Base-by-base conservation (phyloP, 2,888 invertebrate species). In the Zelleria hepariella region DNA sequence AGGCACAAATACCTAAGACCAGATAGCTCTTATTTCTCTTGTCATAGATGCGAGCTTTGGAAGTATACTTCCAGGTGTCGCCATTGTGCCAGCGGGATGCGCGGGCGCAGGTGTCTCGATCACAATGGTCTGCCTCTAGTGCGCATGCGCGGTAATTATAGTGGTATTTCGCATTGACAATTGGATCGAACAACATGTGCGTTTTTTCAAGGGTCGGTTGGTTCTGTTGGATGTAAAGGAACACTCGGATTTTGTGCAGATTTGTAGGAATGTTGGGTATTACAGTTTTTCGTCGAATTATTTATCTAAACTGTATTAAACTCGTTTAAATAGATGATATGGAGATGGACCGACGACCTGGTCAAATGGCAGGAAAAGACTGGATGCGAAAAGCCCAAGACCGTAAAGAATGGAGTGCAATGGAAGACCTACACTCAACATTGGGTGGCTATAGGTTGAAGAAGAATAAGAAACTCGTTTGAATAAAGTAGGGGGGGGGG, bases 91-190 rank as follows among this genome's bases (percentile, higher is more conserved):
- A 24, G 57, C 18, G 58, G 59, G 67, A 69, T 69, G 71, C 73
- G 72, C 67, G 57, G 59, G 68, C 73, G 82, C 86, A 86, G 83
- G 83, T 85, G 86, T 70, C 69, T 65, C 64, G 58, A 67, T 60
- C 57, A 51, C 58, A 62, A 63, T 62, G 47, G 63, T 42, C 15
- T 42, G 32, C 32, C 32, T 42, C 10, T 42, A 42, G n/a, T n/a
- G n/a, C 63, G 64, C 58, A 64, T 64, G 58, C 55, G 62, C 63
- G 59, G 66, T 74, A 77, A 81, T 81, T 82, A 75, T 72, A 62
- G 64, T 69, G 74, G 70, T 71, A 72, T 71, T 68, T 65, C 63
- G 67, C 65, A 76, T 81, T 77, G 77, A 20, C 25, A 26, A 26
- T 25, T 25, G 54, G n/a, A 54, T 54, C 18, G 25, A 26, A 25